A percentile compares a stretch with the other conserved stretches of the same genome.
Conservation (phyloP, 2,113 vertebrate genomes). For the Erythrocercus mccallii region DNA sequence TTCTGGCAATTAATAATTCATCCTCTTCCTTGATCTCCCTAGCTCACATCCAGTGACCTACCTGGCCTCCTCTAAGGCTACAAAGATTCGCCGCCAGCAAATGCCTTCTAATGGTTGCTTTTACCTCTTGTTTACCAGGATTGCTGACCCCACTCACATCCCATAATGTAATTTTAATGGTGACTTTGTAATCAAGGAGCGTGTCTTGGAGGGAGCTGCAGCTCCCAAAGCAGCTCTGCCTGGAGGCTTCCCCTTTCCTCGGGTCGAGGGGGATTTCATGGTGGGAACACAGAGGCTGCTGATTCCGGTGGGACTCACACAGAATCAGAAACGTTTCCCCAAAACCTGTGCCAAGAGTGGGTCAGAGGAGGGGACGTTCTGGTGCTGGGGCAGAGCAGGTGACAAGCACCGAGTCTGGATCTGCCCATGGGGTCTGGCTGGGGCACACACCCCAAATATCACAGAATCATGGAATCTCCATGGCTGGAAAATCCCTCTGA, state of each 20-base stretch:
- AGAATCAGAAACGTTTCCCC: neutral
- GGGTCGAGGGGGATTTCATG: neutral
- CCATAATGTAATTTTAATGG: constrained; percentile 51
- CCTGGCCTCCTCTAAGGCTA: constrained; percentile 33
- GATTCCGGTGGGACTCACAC: neutral
- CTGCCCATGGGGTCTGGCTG: neutral
- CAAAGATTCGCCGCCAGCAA: constrained; percentile 30
- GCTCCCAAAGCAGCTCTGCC: neutral
- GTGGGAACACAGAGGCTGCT: neutral
- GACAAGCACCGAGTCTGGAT: accelerated
- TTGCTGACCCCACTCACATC: constrained; percentile 10
- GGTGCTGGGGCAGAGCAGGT: neutral
- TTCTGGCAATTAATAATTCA: constrained; percentile 52
- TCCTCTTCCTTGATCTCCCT: constrained; percentile 1
- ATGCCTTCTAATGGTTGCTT: constrained; percentile 51
- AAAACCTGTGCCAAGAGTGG: neutral
- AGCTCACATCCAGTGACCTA: constrained; percentile 36
- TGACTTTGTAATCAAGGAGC: constrained; percentile 22
- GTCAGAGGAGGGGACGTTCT: neutral
- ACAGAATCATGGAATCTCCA: accelerated
- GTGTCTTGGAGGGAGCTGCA: neutral
- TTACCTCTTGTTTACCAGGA: constrained; percentile 52
- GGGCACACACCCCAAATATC: neutral
- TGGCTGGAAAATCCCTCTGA: neutral
- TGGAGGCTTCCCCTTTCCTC: neutral